Conservation (phyloP, 1,140 invertebrate genomes). For the Paralvinella palmiformis region DNA sequence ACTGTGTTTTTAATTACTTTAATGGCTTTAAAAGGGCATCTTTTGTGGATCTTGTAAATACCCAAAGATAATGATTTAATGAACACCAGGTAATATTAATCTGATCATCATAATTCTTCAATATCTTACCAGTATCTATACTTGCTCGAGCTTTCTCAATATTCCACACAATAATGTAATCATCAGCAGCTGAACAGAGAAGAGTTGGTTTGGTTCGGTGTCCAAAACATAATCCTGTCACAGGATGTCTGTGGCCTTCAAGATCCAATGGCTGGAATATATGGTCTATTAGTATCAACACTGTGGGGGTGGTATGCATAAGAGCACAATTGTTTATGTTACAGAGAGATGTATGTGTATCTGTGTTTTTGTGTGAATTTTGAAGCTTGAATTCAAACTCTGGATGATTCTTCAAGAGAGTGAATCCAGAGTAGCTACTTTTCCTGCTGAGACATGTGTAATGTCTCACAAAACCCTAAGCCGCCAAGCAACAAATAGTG, state of each 20-base stretch:
- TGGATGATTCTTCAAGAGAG: too few species aligned
- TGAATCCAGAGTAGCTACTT: too few species aligned
- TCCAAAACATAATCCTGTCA: constrained; percentile 25
- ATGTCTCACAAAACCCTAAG: too few species aligned
- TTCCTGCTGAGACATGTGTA: too few species aligned
- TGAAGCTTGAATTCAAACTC: too few species aligned
- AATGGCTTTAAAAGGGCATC: neutral
- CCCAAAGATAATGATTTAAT: neutral
- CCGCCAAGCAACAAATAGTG: too few species aligned
- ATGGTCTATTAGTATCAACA: too few species aligned
- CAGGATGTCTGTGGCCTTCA: constrained; percentile 22
- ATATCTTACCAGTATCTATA: constrained; percentile 5
- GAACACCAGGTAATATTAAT: neutral
- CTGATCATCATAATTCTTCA: neutral
- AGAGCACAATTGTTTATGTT: too few species aligned
- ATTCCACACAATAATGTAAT: constrained; percentile 33
- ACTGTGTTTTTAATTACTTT: neutral
- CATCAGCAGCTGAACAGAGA: constrained; percentile 27
- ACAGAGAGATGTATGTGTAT: too few species aligned
- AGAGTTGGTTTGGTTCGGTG: constrained; percentile 23
- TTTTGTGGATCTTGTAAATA: too few species aligned
- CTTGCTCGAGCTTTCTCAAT: constrained; percentile 24
- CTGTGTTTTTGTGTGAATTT: too few species aligned
- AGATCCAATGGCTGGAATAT: constrained; percentile 23
- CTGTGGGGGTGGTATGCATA: too few species aligned